Percentiles rank a stretch among this genome's conserved stretches.
phyloP scores from a whole-genome alignment of 2,888 invertebrate species.

The Ischnus inquisitorius region DNA sequence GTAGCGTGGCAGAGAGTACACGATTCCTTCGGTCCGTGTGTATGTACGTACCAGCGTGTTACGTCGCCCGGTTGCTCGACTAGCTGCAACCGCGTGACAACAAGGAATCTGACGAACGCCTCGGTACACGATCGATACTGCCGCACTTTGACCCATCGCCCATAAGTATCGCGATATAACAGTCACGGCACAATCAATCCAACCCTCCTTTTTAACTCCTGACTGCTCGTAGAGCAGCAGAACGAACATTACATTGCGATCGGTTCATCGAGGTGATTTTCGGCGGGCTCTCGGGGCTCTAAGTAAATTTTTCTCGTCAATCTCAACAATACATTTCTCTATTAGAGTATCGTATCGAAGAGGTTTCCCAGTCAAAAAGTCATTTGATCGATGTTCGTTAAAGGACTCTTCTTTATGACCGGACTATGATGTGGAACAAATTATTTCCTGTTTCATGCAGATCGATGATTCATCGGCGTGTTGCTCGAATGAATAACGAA shows the following conservation, averaged over 20 bases:
- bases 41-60: conserved; percentile 59
- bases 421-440: conserved; percentile 40
- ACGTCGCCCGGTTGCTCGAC: conserved; percentile 52
- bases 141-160: conserved; percentile 8
- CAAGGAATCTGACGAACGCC: conserved; percentile 64
- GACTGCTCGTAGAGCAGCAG: no score
- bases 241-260: no score
- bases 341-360: background rate
- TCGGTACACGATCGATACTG: conserved; percentile 53
- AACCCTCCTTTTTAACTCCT: background rate
- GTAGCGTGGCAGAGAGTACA: conserved; percentile 48
- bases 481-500: conserved; percentile 52
- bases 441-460: conserved; percentile 45
- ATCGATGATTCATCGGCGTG: conserved; percentile 57
- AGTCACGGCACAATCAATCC: background rate
- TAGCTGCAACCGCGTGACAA: conserved; percentile 50
- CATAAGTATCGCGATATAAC: background rate
- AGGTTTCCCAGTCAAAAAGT: background rate
- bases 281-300: no score
- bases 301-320: no score
- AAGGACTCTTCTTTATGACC: background rate
- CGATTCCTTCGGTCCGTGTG: conserved; percentile 64
- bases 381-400: conserved; percentile 43
- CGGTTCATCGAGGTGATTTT: no score
- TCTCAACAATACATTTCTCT: background rate